A percentile compares a stretch with the other conserved stretches of the same genome.
phyloP scores from a whole-genome alignment of 2,797 vertebrate species.

The Peromyscus aztecus region DNA sequence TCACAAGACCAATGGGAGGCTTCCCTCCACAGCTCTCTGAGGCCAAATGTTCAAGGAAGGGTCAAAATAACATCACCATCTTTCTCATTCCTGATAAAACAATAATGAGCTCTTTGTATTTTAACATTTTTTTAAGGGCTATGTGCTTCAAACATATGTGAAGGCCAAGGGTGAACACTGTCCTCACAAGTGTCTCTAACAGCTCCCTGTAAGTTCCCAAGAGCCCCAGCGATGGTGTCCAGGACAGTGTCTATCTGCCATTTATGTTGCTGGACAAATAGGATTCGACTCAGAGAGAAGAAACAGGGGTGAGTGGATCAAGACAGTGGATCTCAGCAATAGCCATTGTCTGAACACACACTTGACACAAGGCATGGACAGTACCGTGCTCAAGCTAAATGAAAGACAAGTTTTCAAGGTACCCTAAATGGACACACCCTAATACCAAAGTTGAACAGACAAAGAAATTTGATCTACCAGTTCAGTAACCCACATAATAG shows the following conservation, averaged over 20 bases:
- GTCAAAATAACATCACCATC: slow-evolving; percentile 62
- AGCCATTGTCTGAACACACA: background rate
- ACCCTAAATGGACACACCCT: background rate
- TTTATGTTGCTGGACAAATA: slow-evolving; percentile 15
- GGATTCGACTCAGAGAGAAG: background rate
- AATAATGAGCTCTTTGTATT: slow-evolving; percentile 61
- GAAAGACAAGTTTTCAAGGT: slow-evolving; percentile 17
- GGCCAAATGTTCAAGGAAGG: slow-evolving; percentile 51
- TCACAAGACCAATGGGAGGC: background rate
- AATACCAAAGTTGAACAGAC: background rate
- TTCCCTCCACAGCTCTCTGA: slow-evolving; percentile 31
- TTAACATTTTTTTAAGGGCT: slow-evolving; percentile 41
- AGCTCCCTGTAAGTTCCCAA: background rate
- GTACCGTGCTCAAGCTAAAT: background rate
- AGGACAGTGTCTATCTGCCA: background rate
- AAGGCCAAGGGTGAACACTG: background rate
- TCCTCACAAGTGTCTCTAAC: background rate
- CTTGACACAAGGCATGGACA: background rate
- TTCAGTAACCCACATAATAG: background rate
- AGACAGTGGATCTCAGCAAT: background rate
- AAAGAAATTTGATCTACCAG: background rate
- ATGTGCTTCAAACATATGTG: background rate
- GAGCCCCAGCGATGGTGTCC: background rate
- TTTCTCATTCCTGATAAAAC: slow-evolving; percentile 46
- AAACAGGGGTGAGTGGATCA: background rate